These are phyloP conservation scores for Cataglyphis albicans DNA, from an alignment of 2,888 invertebrate genomes.

Conservation along the genomic window DNA sequence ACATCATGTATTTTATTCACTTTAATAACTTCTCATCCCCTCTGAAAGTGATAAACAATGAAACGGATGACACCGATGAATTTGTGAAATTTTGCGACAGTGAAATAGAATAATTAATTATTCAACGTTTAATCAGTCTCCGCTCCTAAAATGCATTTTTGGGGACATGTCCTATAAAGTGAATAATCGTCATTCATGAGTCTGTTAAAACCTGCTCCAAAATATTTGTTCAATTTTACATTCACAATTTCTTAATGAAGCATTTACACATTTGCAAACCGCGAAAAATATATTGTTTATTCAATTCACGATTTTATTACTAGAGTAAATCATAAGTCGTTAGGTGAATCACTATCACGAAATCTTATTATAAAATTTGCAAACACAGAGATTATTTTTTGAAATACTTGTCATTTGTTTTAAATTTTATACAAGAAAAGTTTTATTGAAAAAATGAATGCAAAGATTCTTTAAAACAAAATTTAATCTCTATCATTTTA, in stretches of 20 bases:
- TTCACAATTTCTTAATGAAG: slow-evolving; percentile 4
- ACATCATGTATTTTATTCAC: not conserved
- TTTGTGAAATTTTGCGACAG: slow-evolving; percentile 29
- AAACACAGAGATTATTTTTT: not conserved
- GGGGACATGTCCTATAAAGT: not conserved
- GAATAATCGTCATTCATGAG: slow-evolving; percentile 9
- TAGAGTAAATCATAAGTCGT: not conserved
- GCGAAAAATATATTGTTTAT: not conserved
- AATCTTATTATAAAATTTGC: not conserved
- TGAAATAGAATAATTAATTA: slow-evolving; percentile 52
- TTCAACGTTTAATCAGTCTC: slow-evolving; percentile 40
- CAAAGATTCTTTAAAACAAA: not conserved
- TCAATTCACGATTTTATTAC: not conserved
- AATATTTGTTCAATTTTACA: not conserved
- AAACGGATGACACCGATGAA: slow-evolving; percentile 27
- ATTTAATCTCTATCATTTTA: too few relatives aligned
- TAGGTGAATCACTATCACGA: not conserved
- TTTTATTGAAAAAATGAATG: not conserved
- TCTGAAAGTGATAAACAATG: slow-evolving; percentile 8
- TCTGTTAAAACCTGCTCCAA: slow-evolving; percentile 1
- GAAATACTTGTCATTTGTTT: not conserved
- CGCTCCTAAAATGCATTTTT: slow-evolving; percentile 37
- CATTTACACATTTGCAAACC: not conserved
- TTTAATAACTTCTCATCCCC: slow-evolving; percentile 32
- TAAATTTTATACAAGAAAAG: not conserved